Evolutionary conservation across 2,113 vertebrate species (phyloP), one percentile per base, ranked within the genome.

Genomic region (Pseudolaguvia tuberculata): DNA sequence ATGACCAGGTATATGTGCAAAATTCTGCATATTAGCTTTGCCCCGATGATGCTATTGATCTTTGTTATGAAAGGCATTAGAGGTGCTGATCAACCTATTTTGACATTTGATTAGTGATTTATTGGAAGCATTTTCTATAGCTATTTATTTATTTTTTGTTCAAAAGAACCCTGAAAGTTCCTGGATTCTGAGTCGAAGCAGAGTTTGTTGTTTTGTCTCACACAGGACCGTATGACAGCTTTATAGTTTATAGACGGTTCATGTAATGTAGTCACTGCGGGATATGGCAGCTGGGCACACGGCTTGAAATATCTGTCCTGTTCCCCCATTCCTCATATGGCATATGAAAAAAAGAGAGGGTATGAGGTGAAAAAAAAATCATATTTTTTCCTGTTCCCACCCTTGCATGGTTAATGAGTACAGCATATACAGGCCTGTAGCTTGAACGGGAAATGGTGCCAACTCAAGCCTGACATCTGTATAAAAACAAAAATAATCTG

Each of bases 401-500:
- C 70, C 76, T 73, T 42, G 48, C 70, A 50, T 42, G 39, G 39
- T 61, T 63, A 84, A 50, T 68, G 82, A 75, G 80, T 79, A 85
- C 74, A 81, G 80, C 81, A 81, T 77, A 86, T 78, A 79, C 75
- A 85, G 88, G 83, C 77, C 73, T 56, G 35, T 27, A 73, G 83
- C 72, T 76, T 81, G 81, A 86, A 82, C 89, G 87, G 86, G 89
- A 91, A 92, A 88, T 86, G 90, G 86, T 88, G 87, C 79, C 87
- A 88, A 90, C 86, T 92, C 86, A 86, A 86, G 89, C 89, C 86
- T 91, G 87, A 90, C 89, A 90, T 91, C 86, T 91, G 87, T 91
- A 91, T 90, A 91, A 92, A 93, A 93, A 91, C 89, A 94, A 91
- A 91, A 94, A 93, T 92, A 92, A 93, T 93, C 91, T 92, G 89